Evolutionary conservation across 2,113 vertebrate genomes (phyloP).

Genomic region (Excalfactoria chinensis): DNA sequence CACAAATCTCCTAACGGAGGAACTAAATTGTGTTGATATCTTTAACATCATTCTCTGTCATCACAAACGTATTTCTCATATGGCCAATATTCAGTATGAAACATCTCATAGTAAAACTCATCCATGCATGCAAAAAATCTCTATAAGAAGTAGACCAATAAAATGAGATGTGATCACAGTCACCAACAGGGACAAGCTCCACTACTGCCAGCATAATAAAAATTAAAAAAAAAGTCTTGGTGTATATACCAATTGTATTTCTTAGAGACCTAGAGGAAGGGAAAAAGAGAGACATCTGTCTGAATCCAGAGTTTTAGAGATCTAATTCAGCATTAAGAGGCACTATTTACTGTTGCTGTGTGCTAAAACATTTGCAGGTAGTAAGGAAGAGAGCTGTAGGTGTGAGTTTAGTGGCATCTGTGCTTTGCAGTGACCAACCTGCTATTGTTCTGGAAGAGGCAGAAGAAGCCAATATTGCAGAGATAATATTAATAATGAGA

Average conservation of each 20-base stretch:
- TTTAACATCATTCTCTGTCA: not conserved
- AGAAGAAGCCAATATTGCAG: not conserved
- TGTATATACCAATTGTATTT: not conserved
- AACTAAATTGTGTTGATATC: not conserved
- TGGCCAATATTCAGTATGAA: not conserved
- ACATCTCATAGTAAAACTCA: not conserved
- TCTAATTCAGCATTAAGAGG: not conserved
- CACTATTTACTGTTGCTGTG: not conserved
- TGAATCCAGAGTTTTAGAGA: not conserved
- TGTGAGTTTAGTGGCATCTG: not conserved
- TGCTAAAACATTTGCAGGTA: not conserved
- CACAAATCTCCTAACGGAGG: not conserved
- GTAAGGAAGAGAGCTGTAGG: not conserved
- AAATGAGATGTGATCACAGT: not conserved
- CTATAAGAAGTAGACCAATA: not conserved
- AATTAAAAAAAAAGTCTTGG: not conserved
- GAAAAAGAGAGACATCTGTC: not conserved
- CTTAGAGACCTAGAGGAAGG: not conserved
- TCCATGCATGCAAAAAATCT: not conserved
- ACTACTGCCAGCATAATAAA: not conserved
- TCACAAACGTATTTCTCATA: not conserved
- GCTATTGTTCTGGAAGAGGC: not conserved
- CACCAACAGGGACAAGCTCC: not conserved
- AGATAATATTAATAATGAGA: conserved; percentile 53
- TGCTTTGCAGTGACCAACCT: not conserved